These are phyloP conservation scores for Lithobates sylvaticus DNA, from an alignment of 2,797 vertebrate species.

Conservation along the genomic window DNA sequence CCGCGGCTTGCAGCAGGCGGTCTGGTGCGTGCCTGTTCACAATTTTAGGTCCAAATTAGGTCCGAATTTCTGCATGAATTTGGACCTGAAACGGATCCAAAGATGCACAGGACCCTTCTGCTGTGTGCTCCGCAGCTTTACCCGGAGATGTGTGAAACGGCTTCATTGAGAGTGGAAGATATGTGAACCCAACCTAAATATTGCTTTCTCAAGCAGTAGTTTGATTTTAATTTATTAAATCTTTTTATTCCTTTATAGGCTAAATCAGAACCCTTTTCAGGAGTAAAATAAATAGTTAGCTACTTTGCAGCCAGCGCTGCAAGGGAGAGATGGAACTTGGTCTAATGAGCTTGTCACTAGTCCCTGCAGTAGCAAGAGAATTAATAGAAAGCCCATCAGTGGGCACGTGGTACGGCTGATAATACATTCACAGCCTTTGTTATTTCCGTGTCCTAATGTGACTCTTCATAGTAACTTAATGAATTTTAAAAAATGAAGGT, in stretches of 20 bases:
- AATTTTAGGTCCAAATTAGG: too few species aligned
- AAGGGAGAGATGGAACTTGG: slow-evolving; percentile 19
- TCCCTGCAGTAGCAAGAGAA: slow-evolving; percentile 31
- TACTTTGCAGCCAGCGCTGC: slow-evolving; percentile 10
- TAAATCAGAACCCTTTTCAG: slow-evolving; percentile 28
- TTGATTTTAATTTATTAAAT: not conserved
- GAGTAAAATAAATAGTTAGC: not conserved
- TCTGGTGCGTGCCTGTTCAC: too few species aligned
- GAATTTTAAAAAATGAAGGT: slow-evolving; percentile 33
- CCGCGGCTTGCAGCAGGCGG: too few species aligned
- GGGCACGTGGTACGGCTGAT: slow-evolving; percentile 32
- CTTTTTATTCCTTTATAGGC: slow-evolving; percentile 4
- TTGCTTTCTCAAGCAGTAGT: not conserved
- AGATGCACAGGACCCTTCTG: too few species aligned
- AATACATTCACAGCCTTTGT: slow-evolving; percentile 20
- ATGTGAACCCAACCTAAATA: not conserved
- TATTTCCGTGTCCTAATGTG: slow-evolving; percentile 43
- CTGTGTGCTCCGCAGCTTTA: too few species aligned
- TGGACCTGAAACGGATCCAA: too few species aligned
- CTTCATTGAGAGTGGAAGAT: too few species aligned
- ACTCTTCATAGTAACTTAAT: slow-evolving; percentile 46
- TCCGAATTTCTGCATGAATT: too few species aligned
- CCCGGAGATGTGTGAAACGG: too few species aligned
- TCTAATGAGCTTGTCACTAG: slow-evolving; percentile 43
- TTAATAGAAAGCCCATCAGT: slow-evolving; percentile 54